Evolutionary conservation across 2,888 invertebrate species (phyloP).

Genomic region (Cephus sareptanus): DNA sequence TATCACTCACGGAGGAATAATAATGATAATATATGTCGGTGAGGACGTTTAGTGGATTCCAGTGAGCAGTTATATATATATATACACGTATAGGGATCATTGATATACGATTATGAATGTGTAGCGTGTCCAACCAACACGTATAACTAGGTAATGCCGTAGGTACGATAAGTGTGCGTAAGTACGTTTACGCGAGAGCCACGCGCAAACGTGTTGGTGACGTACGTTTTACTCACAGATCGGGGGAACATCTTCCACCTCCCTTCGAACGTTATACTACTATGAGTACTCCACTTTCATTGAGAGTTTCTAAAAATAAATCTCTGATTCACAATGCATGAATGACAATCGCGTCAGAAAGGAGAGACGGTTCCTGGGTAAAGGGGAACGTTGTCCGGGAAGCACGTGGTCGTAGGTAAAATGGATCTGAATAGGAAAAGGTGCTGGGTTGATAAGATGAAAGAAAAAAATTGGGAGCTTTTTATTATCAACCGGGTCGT

Average conservation of each 20-base stretch:
- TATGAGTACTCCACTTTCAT: conserved; percentile 60
- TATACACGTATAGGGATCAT: too few relatives aligned
- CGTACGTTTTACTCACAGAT: conserved; percentile 51
- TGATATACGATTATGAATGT: background rate
- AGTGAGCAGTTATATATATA: background rate
- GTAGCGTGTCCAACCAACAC: background rate
- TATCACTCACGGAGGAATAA: background rate
- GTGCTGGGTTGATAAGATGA: background rate
- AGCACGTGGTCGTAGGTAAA: background rate
- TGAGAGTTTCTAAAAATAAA: conserved; percentile 63
- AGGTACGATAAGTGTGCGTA: background rate
- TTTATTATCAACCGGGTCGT: background rate
- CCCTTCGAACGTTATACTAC: conserved; percentile 28
- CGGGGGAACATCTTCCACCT: conserved; percentile 45
- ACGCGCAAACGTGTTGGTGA: conserved; percentile 18
- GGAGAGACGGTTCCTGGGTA: background rate
- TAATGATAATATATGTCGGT: background rate
- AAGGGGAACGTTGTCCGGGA: background rate
- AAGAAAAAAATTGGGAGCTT: background rate
- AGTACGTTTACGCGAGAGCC: conserved; percentile 32
- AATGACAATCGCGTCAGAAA: conserved; percentile 54
- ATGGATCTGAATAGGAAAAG: background rate
- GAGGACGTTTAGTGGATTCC: background rate
- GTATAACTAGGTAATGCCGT: background rate
- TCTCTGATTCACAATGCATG: conserved; percentile 61